Base-by-base conservation (phyloP, 2,113 vertebrate species). In the Phaethornis superciliosus region DNA sequence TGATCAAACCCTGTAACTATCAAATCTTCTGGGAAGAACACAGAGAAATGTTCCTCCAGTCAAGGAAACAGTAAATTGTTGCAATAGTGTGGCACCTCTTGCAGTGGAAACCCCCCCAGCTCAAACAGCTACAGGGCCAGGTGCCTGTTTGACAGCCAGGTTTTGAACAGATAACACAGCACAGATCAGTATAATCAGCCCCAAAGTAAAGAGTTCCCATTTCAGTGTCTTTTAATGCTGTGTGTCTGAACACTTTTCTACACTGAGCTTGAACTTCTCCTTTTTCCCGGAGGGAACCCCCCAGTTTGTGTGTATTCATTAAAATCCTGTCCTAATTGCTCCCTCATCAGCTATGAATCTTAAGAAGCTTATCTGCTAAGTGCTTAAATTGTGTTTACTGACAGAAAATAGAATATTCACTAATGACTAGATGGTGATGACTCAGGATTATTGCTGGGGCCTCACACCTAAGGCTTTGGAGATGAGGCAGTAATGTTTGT, bases 311-410 rank as follows among this genome's bases (percentile, higher is more conserved):
- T 94, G 89, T 90, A 96, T 96, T 97, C 95, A 97, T 96, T 97
- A 97, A 97, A 97, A 97, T 93, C 81, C 93, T 82, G 56, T 84
- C 90, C 81, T 98, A 97, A 98, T 97, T 98, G 93, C 94, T 97
- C 96, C 94, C 94, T 97, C 94, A 96, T 96, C 97, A 97, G 96
- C 95, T 96, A 96, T 96, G 94, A 97, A 97, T 97, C 96, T 96
- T 97, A 97, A 97, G 93, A 94, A 97, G 88, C 90, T 97, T 95
- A 96, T 80, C 83, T 96, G 72, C 85, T 90, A 97, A 97, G 94
- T 96, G 91, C 81, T 97, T 98, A 96, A 97, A 96, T 89, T 97
- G 94, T 96, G 85, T 97, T 97, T 97, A 92, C 96, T 94, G 92
- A 94, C 88, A 97, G 96, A 97, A 97, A 97, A 97, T 75, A 95